A percentile compares a stretch with the other conserved stretches of the same genome.
phyloP scores from a whole-genome alignment of 2,113 vertebrate genomes.

The Vidua chalybeata region DNA sequence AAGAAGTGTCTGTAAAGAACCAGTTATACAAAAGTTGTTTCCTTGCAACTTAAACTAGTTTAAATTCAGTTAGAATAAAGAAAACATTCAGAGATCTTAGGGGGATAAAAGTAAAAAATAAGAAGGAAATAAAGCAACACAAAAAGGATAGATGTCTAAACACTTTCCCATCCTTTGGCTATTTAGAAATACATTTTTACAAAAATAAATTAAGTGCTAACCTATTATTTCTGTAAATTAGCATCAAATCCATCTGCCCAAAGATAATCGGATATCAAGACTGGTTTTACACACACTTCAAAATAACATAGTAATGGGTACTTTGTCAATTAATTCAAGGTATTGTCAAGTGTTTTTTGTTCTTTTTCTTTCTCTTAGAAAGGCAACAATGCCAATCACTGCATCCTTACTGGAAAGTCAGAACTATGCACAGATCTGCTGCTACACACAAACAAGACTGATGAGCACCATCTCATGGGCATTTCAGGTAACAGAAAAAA shows the following conservation, averaged over 20 bases:
- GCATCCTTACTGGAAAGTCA: not conserved
- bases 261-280: not conserved
- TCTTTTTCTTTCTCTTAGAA: not conserved
- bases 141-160: not conserved
- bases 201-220: not conserved
- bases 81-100: not conserved
- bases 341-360: fast-evolving
- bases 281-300: not conserved
- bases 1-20: not conserved
- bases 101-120: not conserved
- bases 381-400: not conserved
- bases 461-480: conserved; percentile 66
- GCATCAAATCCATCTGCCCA: not conserved
- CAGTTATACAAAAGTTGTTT: not conserved
- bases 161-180: not conserved
- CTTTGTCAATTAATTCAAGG: not conserved
- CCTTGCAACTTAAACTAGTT: not conserved
- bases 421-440: not conserved
- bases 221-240: not conserved
- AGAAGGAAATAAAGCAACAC: not conserved
- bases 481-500: conserved; percentile 38
- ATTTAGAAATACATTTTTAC: not conserved
- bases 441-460: conserved; percentile 46
- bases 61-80: not conserved
- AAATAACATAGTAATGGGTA: not conserved